phyloP scores from a whole-genome alignment of 1,140 invertebrate genomes.

The Probaryconus sp. region DNA sequence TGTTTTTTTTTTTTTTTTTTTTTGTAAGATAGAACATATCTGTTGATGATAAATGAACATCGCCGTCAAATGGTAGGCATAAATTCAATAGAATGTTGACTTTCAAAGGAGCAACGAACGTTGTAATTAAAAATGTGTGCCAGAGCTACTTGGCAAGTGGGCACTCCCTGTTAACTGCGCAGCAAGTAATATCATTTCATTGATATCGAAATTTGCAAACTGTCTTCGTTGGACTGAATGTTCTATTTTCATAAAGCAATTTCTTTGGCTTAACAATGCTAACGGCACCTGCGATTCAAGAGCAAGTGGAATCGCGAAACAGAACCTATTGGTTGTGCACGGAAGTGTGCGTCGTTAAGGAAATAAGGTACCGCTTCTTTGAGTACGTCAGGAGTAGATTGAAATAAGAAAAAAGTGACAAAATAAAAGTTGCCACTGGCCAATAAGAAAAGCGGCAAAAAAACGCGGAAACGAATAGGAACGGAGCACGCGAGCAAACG shows the following conservation, averaged over 20 bases:
- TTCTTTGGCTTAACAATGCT: conserved; percentile 28
- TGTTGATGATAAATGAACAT: too few relatives aligned
- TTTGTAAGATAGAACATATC: too few relatives aligned
- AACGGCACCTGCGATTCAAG: conserved; percentile 27
- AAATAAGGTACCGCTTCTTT: conserved; percentile 46
- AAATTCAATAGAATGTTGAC: too few relatives aligned
- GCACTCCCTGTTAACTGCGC: too few relatives aligned
- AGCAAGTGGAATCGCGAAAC: conserved; percentile 33
- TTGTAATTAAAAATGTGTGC: too few relatives aligned
- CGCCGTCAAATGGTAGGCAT: too few relatives aligned
- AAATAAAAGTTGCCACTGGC: conserved; percentile 45
- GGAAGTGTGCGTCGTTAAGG: conserved; percentile 42
- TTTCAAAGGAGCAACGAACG: too few relatives aligned
- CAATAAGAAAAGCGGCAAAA: conserved; percentile 49
- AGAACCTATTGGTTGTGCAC: conserved; percentile 7
- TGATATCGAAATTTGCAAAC: background rate
- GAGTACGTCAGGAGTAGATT: conserved; percentile 30
- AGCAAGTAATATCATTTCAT: conserved; percentile 2
- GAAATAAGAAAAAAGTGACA: conserved; percentile 54
- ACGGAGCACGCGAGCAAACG: conserved; percentile 54
- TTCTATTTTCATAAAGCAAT: conserved; percentile 20
- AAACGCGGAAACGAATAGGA: conserved; percentile 71
- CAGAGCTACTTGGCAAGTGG: too few relatives aligned
- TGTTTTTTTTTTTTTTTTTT: too few relatives aligned
- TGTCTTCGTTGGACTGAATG: background rate